Base-by-base conservation (phyloP, 2,113 vertebrate genomes). In the Otis tarda region DNA sequence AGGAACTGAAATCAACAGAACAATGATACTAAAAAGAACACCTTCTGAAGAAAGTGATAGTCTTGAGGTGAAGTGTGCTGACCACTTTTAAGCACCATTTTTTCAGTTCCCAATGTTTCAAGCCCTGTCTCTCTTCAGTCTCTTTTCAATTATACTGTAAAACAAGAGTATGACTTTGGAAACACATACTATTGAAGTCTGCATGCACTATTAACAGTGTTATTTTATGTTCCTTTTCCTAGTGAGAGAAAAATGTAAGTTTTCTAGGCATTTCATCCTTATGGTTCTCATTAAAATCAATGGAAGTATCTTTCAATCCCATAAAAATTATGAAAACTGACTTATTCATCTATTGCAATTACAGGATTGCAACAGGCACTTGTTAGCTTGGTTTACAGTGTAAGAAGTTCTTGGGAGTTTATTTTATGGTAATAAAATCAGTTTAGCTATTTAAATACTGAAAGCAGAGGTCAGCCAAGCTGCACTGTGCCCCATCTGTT, bases 381-480 rank as follows among this genome's bases (percentile, higher is more conserved):
- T 39, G 55, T 43, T 68, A 94, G 31, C 86, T 71, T 27, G 33
- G 61, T 71, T 86, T 84, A 61, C 25, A 68, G 45, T 1, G 0
- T 45, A 84, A 64, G 56, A 83, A 93, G 87, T 94, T 95, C 95
- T 76, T 94, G 86, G 80, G 96, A 95, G 91, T 94, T 93, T 94
- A 82, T 95, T 87, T 94, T 65, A 71, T 61, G 69, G 70, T 4
- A 94, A 92, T 70, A 37, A 93, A 96, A 90, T 79, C 65, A 73
- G 80, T 83, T 89, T 69, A 91, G 88, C 74, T 94, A 94, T 94
- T 89, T 97, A 93, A 95, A 89, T 79, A 65, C 69, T 87, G 87
- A 7, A 87, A 56, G 78, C 1, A 88, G 94, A 96, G 96, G 95
- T 95, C 94, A 97, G 92, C 92, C 95, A 97, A 94, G 83, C 41